Conservation (phyloP, 2,888 invertebrate species). For the Odontocolon sp. region DNA sequence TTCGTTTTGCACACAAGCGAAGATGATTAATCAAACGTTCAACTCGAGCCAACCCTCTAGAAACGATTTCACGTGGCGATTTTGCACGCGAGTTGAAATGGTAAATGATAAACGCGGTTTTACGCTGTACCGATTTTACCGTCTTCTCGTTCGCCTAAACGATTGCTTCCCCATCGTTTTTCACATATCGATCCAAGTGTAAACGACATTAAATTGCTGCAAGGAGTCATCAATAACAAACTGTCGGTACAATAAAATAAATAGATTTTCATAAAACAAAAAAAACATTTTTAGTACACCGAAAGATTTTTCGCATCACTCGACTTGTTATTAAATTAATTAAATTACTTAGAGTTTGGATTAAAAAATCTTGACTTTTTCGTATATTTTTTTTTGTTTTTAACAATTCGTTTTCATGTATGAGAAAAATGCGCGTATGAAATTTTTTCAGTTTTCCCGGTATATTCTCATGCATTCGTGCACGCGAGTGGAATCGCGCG, state of each 20-base stretch:
- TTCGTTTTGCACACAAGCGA: conserved; percentile 49
- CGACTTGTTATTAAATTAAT: too few species aligned
- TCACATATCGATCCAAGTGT: conserved; percentile 14
- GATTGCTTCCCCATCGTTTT: conserved; percentile 23
- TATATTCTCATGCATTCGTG: conserved; percentile 20
- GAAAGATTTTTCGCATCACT: too few species aligned
- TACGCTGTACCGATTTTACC: conserved; percentile 42
- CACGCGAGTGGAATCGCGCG: conserved; percentile 4
- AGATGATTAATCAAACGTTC: conserved; percentile 59
- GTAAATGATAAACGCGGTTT: conserved; percentile 57
- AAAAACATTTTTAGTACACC: background rate
- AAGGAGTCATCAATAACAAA: conserved; percentile 14
- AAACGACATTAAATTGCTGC: conserved; percentile 18
- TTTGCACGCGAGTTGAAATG: conserved; percentile 27
- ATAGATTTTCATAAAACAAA: background rate
- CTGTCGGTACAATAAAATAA: background rate
- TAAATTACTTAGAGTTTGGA: too few species aligned
- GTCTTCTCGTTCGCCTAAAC: conserved; percentile 9
- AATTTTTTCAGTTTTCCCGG: background rate
- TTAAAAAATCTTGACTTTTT: too few species aligned
- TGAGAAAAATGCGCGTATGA: background rate
- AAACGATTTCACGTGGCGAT: conserved; percentile 41
- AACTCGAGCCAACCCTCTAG: background rate
- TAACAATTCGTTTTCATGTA: background rate
- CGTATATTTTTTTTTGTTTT: background rate